Base-by-base conservation (phyloP, 23 tunicate genomes). In the Ascidia mentula region DNA sequence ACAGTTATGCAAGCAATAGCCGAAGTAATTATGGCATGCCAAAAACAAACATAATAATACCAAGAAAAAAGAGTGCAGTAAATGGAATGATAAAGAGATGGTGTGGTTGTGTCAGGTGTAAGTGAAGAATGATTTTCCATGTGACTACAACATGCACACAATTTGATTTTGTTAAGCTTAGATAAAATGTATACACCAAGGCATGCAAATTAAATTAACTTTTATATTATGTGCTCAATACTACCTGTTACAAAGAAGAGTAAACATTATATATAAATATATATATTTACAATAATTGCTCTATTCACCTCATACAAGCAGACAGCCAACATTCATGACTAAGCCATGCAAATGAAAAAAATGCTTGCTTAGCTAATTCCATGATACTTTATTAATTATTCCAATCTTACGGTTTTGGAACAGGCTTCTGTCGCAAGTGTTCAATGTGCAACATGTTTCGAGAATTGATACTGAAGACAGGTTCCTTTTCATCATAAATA, bases 391-490 rank as follows among this genome's bases (percentile, higher is more conserved):
- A n/a, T n/a, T n/a, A n/a, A n/a, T n/a, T n/a, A n/a, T n/a, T n/a
- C n/a, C 38, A 79, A 38, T 72, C 96, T 90, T 80, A 90, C 91
- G 85, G 80, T 81, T 87, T 85, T 69, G 82, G 78, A 45, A 61
- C 82, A 1, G 90, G 90, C 77, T 89, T 95, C 59, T 90, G 81
- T 42, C 96, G 69, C 17, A 95, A 60, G 53, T 95, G 96, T 82
- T 95, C 99, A 69, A 95, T 83, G 30, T 89, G 72, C 71, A 95
- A 45, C 65, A 90, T 72, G 40, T 88, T 79, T 3, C 93, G 80
- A 0, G 99, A 89, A 72, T 95, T 95, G 72, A 90, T 37, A 69
- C 95, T 89, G 74, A 90, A 87, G 8, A 95, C 89, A 13, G 95
- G 92, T 79, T 89, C 99, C 38, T 69, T 73, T 24, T 83, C 92